A percentile compares a stretch with the other conserved stretches of the same genome.
These are phyloP conservation scores for Lichenostomus cassidix DNA, from an alignment of 2,113 vertebrate species.

Conservation along the genomic window DNA sequence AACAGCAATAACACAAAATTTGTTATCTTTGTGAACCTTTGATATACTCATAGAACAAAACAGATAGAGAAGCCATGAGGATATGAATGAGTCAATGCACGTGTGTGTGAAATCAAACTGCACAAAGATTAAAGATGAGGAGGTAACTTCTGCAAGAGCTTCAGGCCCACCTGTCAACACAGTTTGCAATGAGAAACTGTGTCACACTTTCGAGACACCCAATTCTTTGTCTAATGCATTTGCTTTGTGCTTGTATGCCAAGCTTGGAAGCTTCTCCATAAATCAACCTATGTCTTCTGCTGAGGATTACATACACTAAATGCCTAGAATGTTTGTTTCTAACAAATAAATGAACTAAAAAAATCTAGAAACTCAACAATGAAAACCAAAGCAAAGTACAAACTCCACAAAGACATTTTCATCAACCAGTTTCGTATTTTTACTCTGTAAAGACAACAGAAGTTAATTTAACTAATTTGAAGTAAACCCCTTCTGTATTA, in stretches of 20 bases:
- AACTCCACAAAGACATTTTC: neutral
- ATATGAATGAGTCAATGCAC: neutral
- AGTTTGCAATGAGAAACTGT: neutral
- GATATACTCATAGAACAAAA: neutral
- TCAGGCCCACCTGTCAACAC: neutral
- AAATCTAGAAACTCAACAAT: neutral
- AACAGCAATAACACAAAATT: neutral
- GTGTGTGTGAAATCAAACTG: neutral
- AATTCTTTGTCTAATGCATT: neutral
- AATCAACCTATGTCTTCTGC: neutral
- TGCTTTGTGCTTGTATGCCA: neutral
- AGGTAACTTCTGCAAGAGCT: neutral
- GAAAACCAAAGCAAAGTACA: neutral
- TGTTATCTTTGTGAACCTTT: neutral
- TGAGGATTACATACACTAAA: neutral
- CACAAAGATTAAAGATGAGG: neutral
- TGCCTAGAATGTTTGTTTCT: neutral
- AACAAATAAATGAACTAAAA: neutral
- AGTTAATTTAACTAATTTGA: neutral
- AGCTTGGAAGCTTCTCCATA: neutral
- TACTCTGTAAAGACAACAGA: neutral
- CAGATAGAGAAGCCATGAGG: neutral
- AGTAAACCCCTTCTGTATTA: neutral
- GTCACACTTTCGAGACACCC: neutral
- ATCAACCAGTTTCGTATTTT: neutral